Conservation (phyloP, 92 coral and sea anemone species). For the Metridium senile region DNA sequence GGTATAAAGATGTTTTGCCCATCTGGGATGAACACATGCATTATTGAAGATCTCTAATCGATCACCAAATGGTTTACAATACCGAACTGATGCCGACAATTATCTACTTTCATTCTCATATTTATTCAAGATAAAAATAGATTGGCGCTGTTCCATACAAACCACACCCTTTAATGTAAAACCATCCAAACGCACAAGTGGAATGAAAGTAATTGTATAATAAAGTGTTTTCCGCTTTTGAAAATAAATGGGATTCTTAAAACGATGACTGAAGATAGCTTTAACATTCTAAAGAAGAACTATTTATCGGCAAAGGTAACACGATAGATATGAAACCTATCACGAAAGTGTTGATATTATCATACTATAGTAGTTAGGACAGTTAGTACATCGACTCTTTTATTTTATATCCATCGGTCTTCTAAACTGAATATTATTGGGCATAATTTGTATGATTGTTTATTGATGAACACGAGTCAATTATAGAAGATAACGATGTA, state of each 20-base stretch:
- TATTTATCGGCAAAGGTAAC: background rate
- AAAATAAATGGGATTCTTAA: constrained; percentile 7
- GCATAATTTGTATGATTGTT: no score
- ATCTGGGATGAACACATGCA: background rate
- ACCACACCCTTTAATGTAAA: background rate
- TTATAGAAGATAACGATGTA: background rate
- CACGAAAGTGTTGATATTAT: no score
- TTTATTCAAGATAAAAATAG: no score
- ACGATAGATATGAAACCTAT: no score
- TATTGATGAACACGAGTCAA: no score
- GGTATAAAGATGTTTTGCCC: background rate
- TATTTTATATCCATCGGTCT: no score
- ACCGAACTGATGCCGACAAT: background rate
- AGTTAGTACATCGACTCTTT: no score
- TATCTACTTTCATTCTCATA: background rate
- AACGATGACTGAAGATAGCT: background rate
- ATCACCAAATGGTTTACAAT: background rate
- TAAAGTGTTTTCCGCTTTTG: constrained; percentile 1
- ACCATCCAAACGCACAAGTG: background rate
- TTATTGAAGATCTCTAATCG: background rate
- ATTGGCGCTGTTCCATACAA: background rate
- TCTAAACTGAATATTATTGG: no score
- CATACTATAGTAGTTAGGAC: no score
- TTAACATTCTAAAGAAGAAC: background rate
- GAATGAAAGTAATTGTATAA: background rate